Conservation (phyloP, 2,797 vertebrate genomes). For the Anguilla megastoma region DNA sequence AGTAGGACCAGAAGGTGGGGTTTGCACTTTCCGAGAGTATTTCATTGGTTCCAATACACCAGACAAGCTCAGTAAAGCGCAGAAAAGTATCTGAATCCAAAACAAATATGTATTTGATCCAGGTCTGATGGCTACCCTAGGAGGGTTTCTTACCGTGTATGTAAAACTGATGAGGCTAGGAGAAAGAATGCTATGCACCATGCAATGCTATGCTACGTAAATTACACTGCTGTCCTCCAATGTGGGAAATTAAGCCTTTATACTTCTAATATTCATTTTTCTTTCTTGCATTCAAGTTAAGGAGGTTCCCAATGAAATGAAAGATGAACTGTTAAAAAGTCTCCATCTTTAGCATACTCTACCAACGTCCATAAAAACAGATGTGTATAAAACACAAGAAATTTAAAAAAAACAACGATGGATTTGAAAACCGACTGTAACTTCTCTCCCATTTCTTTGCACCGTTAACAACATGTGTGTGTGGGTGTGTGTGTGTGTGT, state of each 20-base stretch:
- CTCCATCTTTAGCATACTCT: background rate
- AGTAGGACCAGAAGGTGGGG: too few relatives aligned
- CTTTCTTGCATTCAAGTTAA: constrained; percentile 17
- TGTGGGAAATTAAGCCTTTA: background rate
- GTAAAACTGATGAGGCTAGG: background rate
- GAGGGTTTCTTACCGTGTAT: background rate
- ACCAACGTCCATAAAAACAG: constrained; percentile 53
- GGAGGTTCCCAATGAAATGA: constrained; percentile 24
- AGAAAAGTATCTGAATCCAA: too few relatives aligned
- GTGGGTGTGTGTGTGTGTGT: background rate
- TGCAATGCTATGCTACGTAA: background rate
- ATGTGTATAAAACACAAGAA: constrained; percentile 56
- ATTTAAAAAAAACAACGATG: constrained; percentile 47
- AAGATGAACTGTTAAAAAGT: constrained; percentile 63
- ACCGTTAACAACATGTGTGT: constrained; percentile 32
- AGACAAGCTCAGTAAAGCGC: too few relatives aligned
- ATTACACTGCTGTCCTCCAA: background rate
- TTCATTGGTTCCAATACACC: too few relatives aligned
- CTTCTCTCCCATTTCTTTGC: constrained; percentile 41
- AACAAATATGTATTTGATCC: too few relatives aligned
- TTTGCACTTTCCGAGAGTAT: too few relatives aligned
- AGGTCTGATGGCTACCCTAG: background rate
- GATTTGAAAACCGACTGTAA: constrained; percentile 46
- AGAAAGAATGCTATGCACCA: background rate
- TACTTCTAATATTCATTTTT: background rate